Evolutionary conservation across 1,140 invertebrate species (phyloP).

Genomic region (Andrena cerasifolii): DNA sequence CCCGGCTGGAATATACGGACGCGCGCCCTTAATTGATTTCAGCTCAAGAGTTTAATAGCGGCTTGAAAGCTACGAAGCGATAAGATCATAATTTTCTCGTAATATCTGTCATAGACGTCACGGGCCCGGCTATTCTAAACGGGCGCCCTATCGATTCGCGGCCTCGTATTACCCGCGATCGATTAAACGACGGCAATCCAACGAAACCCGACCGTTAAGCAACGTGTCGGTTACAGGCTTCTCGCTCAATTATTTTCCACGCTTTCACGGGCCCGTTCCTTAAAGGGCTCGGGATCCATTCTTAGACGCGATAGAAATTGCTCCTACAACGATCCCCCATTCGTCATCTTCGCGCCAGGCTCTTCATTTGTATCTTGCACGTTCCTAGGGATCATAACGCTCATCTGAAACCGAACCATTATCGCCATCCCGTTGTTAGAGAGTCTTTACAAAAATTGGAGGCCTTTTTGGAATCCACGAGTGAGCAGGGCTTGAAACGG

Average conservation of each 20-base stretch:
- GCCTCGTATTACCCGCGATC: conserved; percentile 54
- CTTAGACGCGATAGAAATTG: conserved; percentile 32
- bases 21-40: conserved; percentile 36
- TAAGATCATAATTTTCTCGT: conserved; percentile 59
- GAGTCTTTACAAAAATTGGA: neutral
- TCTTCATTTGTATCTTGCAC: conserved; percentile 44
- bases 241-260: conserved; percentile 58
- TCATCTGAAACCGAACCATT: neutral
- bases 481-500: too few relatives aligned
- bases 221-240: conserved; percentile 27
- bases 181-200: conserved; percentile 63
- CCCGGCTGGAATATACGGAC: neutral
- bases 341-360: conserved; percentile 44
- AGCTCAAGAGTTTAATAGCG: conserved; percentile 28
- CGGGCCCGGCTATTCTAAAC: conserved; percentile 40
- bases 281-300: conserved; percentile 29
- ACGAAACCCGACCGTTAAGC: conserved; percentile 28
- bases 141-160: conserved; percentile 50
- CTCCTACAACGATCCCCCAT: conserved; percentile 43
- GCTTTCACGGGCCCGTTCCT: conserved; percentile 4
- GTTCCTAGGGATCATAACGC: neutral
- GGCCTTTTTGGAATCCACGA: too few relatives aligned
- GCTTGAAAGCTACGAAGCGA: conserved; percentile 19
- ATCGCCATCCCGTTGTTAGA: neutral
- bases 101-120: conserved; percentile 44